phyloP scores from a whole-genome alignment of 2,113 vertebrate genomes.

The Gymnobelideus leadbeateri region DNA sequence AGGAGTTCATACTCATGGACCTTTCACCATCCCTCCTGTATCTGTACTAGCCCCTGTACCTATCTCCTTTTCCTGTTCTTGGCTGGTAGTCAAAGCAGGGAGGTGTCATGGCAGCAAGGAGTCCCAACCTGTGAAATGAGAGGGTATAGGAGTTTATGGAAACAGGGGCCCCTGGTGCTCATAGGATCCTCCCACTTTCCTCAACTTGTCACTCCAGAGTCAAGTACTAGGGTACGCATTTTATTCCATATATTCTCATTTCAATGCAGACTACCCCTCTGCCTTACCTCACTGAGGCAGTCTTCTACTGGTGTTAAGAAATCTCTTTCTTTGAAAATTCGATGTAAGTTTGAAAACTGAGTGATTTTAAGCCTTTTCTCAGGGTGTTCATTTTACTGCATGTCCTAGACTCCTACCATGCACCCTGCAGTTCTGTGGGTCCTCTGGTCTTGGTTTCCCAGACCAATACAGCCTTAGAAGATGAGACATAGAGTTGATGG shows the following conservation, averaged over 20 bases:
- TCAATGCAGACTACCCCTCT: background rate
- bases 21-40: too few species aligned
- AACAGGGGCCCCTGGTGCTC: background rate
- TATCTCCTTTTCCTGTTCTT: too few species aligned
- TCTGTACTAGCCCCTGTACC: too few species aligned
- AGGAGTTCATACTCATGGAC: too few species aligned
- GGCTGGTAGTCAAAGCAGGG: too few species aligned
- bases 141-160: background rate
- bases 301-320: background rate
- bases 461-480: background rate
- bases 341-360: background rate
- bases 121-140: background rate
- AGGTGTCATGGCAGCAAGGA: background rate
- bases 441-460: background rate
- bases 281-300: background rate
- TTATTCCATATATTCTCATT: background rate
- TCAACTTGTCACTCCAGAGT: background rate
- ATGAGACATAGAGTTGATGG: background rate
- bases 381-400: background rate
- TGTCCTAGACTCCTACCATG: background rate
- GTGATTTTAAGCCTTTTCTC: background rate
- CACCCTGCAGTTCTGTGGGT: background rate
- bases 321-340: background rate
- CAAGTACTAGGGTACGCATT: background rate
- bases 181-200: background rate